These are phyloP conservation scores for Dryobates pubescens DNA, from an alignment of 2,797 vertebrate species.

Conservation along the genomic window DNA sequence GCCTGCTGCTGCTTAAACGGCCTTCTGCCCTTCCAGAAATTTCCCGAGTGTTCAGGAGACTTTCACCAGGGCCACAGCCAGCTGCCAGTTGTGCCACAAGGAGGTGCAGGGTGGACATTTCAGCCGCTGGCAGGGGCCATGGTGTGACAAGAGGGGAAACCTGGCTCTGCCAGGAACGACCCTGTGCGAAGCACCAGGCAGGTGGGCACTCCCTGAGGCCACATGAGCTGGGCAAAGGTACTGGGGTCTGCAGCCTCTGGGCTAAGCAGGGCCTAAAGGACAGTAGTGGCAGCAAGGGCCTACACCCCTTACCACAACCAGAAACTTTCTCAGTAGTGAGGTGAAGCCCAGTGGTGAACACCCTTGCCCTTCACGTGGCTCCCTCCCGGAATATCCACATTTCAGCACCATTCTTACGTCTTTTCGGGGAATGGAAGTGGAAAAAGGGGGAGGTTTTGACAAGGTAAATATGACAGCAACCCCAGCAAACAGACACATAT, in stretches of 20 bases:
- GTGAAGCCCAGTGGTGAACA: not conserved
- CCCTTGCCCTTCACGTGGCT: fast-evolving
- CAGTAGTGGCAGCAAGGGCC: not conserved
- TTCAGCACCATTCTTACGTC: not conserved
- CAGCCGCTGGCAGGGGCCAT: not conserved
- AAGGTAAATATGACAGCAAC: not conserved
- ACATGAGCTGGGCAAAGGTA: not conserved
- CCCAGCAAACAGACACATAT: not conserved
- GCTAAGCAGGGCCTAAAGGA: not conserved
- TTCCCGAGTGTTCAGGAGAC: not conserved
- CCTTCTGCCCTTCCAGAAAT: not conserved
- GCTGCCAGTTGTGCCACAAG: fast-evolving
- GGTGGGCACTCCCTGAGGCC: not conserved
- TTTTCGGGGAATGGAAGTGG: not conserved
- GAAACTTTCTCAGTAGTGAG: not conserved
- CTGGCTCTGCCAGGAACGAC: not conserved
- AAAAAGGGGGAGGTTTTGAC: not conserved
- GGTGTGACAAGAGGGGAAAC: not conserved
- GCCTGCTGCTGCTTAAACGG: not conserved
- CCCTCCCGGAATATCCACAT: not conserved
- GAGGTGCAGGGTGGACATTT: not conserved
- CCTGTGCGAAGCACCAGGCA: fast-evolving
- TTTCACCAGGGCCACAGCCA: fast-evolving
- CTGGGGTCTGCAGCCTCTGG: fast-evolving
- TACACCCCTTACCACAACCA: fast-evolving